These are phyloP conservation scores for Protodeltote pygarga DNA, from an alignment of 2,888 invertebrate genomes.

Conservation along the genomic window DNA sequence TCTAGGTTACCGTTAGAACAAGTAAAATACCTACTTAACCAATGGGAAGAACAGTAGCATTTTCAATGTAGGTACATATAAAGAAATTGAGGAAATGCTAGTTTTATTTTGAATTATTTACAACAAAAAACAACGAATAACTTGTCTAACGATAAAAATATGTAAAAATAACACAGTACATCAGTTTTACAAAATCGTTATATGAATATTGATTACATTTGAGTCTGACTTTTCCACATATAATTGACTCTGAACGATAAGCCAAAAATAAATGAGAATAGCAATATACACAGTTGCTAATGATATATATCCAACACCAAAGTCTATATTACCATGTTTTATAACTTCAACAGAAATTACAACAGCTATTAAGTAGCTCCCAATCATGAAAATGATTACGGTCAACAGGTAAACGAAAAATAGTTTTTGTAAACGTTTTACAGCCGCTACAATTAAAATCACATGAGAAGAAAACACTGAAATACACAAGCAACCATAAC, in stretches of 20 bases:
- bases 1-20: no score
- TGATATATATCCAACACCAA: slow-evolving; percentile 41
- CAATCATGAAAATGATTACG: slow-evolving; percentile 45
- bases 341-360: slow-evolving; percentile 43
- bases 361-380: slow-evolving; percentile 38
- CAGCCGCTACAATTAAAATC: slow-evolving; percentile 40
- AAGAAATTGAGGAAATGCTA: no score
- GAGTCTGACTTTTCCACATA: slow-evolving; percentile 38
- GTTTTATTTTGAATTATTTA: no score
- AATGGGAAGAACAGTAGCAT: no score
- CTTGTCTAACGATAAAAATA: not conserved
- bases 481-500: slow-evolving; percentile 43
- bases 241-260: slow-evolving; percentile 53
- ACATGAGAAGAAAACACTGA: slow-evolving; percentile 46
- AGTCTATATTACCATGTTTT: slow-evolving; percentile 24
- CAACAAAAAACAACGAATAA: not conserved
- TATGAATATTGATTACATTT: slow-evolving; percentile 54
- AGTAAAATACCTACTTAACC: no score
- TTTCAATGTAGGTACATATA: no score
- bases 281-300: slow-evolving; percentile 34
- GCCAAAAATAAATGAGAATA: slow-evolving; percentile 56
- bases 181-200: slow-evolving; percentile 44
- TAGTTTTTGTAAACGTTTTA: slow-evolving; percentile 28
- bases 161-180: slow-evolving; percentile 2
- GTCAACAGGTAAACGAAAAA: slow-evolving; percentile 44